Evolutionary conservation across 35 echinoderm and acorn worm genomes (phyloP).

Genomic region (Heliocidaris erythrogramma): DNA sequence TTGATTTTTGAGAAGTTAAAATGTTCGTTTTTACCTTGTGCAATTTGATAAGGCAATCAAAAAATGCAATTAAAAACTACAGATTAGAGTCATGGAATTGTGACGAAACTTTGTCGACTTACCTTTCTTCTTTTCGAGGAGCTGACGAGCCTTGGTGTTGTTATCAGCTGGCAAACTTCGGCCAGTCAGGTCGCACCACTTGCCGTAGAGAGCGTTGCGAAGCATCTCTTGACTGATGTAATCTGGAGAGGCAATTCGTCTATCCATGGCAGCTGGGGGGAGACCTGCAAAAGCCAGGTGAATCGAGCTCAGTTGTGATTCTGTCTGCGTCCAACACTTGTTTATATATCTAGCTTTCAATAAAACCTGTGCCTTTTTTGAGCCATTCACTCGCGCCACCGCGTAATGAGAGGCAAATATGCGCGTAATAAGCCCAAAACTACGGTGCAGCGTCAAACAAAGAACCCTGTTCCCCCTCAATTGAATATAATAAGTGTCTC

Average conservation of each 20-base stretch:
- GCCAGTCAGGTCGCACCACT: slow-evolving; percentile 93
- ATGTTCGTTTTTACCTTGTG: not conserved
- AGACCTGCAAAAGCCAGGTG: slow-evolving; percentile 46
- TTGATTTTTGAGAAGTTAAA: not conserved
- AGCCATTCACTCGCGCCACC: slow-evolving; percentile 62
- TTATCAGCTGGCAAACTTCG: slow-evolving; percentile 79
- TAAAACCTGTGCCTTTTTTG: slow-evolving; percentile 52
- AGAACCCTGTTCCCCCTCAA: slow-evolving; percentile 64
- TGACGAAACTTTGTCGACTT: slow-evolving; percentile 48
- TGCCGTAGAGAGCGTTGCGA: slow-evolving; percentile 95
- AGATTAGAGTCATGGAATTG: not conserved
- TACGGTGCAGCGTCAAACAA: slow-evolving; percentile 73
- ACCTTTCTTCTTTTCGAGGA: slow-evolving; percentile 95
- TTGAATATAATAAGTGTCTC: slow-evolving; percentile 90
- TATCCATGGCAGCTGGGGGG: slow-evolving; percentile 46
- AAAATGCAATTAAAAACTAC: not conserved
- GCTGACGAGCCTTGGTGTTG: slow-evolving; percentile 70
- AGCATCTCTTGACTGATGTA: slow-evolving; percentile 86
- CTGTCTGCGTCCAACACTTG: slow-evolving; percentile 66
- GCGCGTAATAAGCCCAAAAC: slow-evolving; percentile 81
- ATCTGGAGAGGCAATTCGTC: slow-evolving; percentile 57
- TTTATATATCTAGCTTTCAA: slow-evolving; percentile 68
- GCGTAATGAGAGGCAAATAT: slow-evolving; percentile 92
- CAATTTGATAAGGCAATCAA: not conserved
- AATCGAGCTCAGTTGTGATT: slow-evolving; percentile 33